Evolutionary conservation across 2,113 vertebrate species (phyloP), one percentile per base, ranked within the genome.

Genomic region (Paratilapia polleni): DNA sequence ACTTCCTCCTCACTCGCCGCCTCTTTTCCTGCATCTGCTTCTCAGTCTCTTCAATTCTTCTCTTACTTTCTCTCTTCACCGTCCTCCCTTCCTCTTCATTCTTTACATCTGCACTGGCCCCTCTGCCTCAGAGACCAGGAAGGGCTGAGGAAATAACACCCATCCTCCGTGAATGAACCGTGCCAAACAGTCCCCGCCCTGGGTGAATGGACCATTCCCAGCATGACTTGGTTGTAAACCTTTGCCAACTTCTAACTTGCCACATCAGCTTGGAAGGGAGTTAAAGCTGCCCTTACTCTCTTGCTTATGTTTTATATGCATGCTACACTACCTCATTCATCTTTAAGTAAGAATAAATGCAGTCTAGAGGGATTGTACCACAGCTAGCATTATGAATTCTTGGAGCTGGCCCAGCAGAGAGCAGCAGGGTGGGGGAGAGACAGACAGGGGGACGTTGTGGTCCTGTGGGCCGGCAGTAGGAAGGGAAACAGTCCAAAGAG

Each of bases 101-200:
- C 76, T 61, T 15, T 28, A 78, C 84, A 90, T 92, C 83, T 93
- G 85, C 12, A 8, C 82, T 66, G 77, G 54, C 74, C 56, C 56
- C 86, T 78, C 82, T 74, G 77, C 84, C 81, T 57, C 59, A 91
- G 93, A 85, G 90, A 88, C 80, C 93, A 94, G 94, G 94, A 94
- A 93, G 93, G 84, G 76, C 64, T 31, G 66, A 94, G 94, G 94
- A 95, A 96, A 94, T 94, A 94, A 95, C 95, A 95, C 94, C 94
- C 93, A 94, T 95, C 94, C 94, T 94, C 75, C 43, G 62, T 68
- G 91, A 95, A 93, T 88, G 92, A 94, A 78, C 93, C 82, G 20
- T 88, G 89, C 89, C 88, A 90, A 87, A 92, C 88, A 47, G 52
- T 80, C 86, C 89, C 82, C 82, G 56, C 86, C 82, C 89, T 49